A percentile compares a stretch with the other conserved stretches of the same genome.
Evolutionary conservation across 2,888 invertebrate genomes (phyloP).

Genomic region (Diaprepes abbreviatus): DNA sequence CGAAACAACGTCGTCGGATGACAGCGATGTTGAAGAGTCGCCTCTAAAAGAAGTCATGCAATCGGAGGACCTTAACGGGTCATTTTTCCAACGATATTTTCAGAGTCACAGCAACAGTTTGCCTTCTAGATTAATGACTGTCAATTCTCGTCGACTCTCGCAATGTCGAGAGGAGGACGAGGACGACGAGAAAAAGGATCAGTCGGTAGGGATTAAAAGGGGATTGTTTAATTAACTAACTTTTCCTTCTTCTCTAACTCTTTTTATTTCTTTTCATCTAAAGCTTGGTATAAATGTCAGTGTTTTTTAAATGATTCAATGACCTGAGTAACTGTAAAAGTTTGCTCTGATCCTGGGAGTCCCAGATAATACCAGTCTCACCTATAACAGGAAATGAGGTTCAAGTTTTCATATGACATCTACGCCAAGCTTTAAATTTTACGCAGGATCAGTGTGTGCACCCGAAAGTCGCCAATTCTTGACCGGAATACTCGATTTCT

Average conservation of each 20-base stretch:
- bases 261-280: too few species aligned
- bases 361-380: too few species aligned
- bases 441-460: too few species aligned
- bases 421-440: too few species aligned
- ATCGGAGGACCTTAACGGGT: slow-evolving; percentile 69
- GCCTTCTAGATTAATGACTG: slow-evolving; percentile 74
- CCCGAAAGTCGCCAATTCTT: too few species aligned
- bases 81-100: slow-evolving; percentile 80
- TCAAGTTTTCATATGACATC: too few species aligned
- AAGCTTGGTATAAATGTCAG: too few species aligned
- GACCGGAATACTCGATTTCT: too few species aligned
- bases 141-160: slow-evolving; percentile 76
- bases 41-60: slow-evolving; percentile 72
- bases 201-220: slow-evolving; percentile 36
- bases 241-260: background rate
- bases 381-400: too few species aligned
- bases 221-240: background rate
- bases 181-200: slow-evolving; percentile 71
- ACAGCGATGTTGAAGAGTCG: slow-evolving; percentile 44
- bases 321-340: too few species aligned
- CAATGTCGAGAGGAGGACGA: slow-evolving; percentile 90
- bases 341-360: too few species aligned
- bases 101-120: slow-evolving; percentile 80
- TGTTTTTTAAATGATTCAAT: too few species aligned
- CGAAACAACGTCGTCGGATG: slow-evolving; percentile 38